Evolutionary conservation across 1,140 invertebrate species (phyloP), one percentile per base, ranked within the genome.

Genomic region (Drosophila saltans): DNA sequence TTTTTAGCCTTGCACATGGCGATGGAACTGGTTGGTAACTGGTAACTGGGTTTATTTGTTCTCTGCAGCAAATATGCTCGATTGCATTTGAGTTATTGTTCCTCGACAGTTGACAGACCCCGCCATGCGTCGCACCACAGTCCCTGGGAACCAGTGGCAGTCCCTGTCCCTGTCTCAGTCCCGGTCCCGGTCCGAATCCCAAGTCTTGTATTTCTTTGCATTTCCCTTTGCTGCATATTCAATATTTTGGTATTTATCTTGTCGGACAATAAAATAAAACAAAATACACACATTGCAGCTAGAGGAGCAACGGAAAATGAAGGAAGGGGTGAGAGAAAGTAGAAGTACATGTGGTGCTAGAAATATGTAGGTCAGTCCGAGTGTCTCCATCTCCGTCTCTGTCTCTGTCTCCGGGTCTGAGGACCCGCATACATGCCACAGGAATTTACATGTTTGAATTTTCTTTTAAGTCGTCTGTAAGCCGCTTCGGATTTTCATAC

Each of bases 161-260:
- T 24, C 26, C 24, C 16, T 8, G 5, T n/a, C 39, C 24, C 7
- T n/a, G 60, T 28, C 63, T 55, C 61, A 36, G 24, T 57, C 28
- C 62, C 68, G 36, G 24, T 39, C 26, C 24, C 7, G 5, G 6
- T 9, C 40, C 33, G 5, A 26, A 7, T 36, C 33, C n/a, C 58
- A 66, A 58, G 40, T 75, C 52, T 72, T 69, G 65, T 36, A 69
- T 63, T 68, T 48, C 61, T 63, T n/a, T 40, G 39, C 45, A 30
- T 62, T 52, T 52, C 61, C 58, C 43, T 48, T 48, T 69, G 73
- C 69, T 72, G 78, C 69, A 80, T 79, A 81, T 89, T 89, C 78
- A 89, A 89, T 89, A 89, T 89, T 89, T 89, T 79, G 84, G 84
- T 84, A 89, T 89, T 89, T 89, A 89, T 89, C 84, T 89, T 89